A percentile compares a stretch with the other conserved stretches of the same genome.
phyloP scores from a whole-genome alignment of 2,113 vertebrate genomes.

The Lates calcarifer region DNA sequence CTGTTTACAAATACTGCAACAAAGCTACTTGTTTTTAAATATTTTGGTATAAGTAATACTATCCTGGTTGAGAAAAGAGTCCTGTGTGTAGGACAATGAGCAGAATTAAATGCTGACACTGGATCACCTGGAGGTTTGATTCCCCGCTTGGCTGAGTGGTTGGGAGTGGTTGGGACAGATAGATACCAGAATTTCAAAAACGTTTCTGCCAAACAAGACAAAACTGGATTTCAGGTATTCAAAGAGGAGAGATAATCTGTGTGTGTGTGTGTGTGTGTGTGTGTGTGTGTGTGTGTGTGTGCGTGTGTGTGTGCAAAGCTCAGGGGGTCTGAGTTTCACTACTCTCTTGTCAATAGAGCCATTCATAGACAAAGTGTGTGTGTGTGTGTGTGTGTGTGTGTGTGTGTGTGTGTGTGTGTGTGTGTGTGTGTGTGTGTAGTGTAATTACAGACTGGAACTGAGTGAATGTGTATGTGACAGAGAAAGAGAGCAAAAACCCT shows the following conservation, averaged over 20 bases:
- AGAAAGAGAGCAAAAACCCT: conserved; percentile 27
- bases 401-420: conserved; percentile 13
- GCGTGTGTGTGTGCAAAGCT: not conserved
- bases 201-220: conserved; percentile 5
- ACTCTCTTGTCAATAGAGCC: conserved; percentile 27
- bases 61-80: no score
- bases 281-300: not conserved
- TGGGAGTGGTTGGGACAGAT: no score
- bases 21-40: no score
- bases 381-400: conserved; percentile 26
- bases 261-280: not conserved
- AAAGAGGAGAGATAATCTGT: not conserved
- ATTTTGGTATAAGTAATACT: no score
- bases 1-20: not conserved
- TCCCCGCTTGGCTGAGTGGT: not conserved
- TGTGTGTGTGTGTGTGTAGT: conserved; percentile 6
- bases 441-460: not conserved
- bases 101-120: not conserved
- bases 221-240: not conserved
- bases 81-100: no score
- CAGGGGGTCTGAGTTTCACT: not conserved
- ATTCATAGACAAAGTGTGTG: conserved; percentile 41
- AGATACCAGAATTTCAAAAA: not conserved
- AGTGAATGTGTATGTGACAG: not conserved
- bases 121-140: not conserved